A percentile compares a stretch with the other conserved stretches of the same genome.
Conservation (phyloP, 2,888 invertebrate genomes). For the Nasonia oneida region DNA sequence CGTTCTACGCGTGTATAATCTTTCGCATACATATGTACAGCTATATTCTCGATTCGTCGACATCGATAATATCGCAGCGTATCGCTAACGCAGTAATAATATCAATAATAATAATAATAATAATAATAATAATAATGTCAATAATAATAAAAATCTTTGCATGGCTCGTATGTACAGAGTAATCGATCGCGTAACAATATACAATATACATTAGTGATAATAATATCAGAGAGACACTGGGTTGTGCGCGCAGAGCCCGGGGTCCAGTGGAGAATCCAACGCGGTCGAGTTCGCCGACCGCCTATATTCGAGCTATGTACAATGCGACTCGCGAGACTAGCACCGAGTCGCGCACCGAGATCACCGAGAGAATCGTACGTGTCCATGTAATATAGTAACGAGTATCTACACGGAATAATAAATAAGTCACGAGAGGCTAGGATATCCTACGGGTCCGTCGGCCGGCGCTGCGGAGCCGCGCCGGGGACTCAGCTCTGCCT, state of each 20-base stretch:
- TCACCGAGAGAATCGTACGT: background rate
- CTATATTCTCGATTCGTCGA: slow-evolving; percentile 34
- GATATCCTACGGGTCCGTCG: background rate
- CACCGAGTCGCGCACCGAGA: background rate
- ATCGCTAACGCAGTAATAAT: slow-evolving; percentile 7
- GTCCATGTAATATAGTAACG: too few species aligned
- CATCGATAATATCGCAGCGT: slow-evolving; percentile 46
- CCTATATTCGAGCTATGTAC: slow-evolving; percentile 2
- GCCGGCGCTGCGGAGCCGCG: background rate
- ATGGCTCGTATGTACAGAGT: slow-evolving; percentile 18
- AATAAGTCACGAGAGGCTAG: too few species aligned
- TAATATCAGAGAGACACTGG: slow-evolving; percentile 30
- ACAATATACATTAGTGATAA: slow-evolving; percentile 5
- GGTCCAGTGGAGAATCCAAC: slow-evolving; percentile 29
- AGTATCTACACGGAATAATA: too few species aligned
- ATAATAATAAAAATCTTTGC: slow-evolving; percentile 48
- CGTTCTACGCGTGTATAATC: background rate
- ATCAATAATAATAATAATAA: slow-evolving; percentile 39
- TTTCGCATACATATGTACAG: slow-evolving; percentile 43
- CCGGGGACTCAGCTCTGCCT: slow-evolving; percentile 73
- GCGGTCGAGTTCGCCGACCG: background rate
- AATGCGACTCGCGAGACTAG: background rate
- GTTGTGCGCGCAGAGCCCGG: background rate
- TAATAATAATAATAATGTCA: slow-evolving; percentile 48
- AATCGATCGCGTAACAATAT: background rate